Evolutionary conservation across 2,113 vertebrate species (phyloP), one percentile per base, ranked within the genome.

Genomic region (Aphyosemion australe): DNA sequence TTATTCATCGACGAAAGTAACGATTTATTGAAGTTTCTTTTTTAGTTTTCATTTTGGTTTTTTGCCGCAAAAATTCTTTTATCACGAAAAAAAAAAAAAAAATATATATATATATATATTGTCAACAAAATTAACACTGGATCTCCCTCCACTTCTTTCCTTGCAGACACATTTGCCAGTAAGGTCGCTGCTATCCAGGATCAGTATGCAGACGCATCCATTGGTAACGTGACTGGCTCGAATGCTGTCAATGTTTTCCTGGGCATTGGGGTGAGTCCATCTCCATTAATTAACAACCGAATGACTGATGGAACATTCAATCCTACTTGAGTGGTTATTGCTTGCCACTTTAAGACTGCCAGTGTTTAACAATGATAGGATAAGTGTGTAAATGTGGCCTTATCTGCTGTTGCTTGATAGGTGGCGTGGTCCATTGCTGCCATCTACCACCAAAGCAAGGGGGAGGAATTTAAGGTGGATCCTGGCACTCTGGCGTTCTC

Each of bases 201-300:
- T 85, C 97, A 99, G 90, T 98, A 99, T 0, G 97, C 97, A 0
- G 97, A 99, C 0, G 97, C 97, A 0, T 99, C 97, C 88, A 99
- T 99, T 0, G 97, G 97, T 37, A 99, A 99, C 0, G 97, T 99
- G 92, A 99, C 97, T 0, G 97, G 97, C 75, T 98, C 97, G 92
- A 99, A 99, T 0, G 97, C 97, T 0, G 97, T 99, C 82, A 99
- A 99, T 32, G 97, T 99, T 82, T 99, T 99, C 92, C 93, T 99
- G 89, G 97, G 97, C 71, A 99, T 99, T 1, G 97, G 97, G n/a
- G 95, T 91, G 56, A 85, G 89, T 85, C 1, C 47, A 26, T n/a
- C 15, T 56, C 6, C 31, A 48, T 46, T 21, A 49, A 19, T 32
- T 21, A 73, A 21, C 11, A 1, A 48, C 13, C 1, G 4, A 47